These are phyloP conservation scores for Drosophila incognita DNA, from an alignment of 2,888 invertebrate species.

Conservation along the genomic window DNA sequence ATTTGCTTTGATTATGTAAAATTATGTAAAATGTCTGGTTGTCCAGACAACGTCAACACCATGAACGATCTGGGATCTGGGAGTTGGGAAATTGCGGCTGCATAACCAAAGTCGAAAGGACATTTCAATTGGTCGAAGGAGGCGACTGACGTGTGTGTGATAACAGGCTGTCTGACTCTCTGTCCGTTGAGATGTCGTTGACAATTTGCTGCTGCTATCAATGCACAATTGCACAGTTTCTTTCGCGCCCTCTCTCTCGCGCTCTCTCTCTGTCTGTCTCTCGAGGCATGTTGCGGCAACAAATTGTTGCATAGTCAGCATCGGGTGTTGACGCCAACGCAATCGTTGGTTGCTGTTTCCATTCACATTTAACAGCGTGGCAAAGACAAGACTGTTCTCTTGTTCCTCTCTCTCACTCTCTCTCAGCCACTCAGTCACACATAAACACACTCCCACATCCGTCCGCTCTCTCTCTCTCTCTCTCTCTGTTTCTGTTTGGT, in stretches of 20 bases:
- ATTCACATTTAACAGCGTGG: conserved; percentile 55
- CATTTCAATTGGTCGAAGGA: conserved; percentile 19
- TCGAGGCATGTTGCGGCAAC: conserved; percentile 62
- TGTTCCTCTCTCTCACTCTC: conserved; percentile 12
- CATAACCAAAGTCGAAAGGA: conserved; percentile 32
- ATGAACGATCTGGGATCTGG: neutral
- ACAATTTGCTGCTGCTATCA: conserved; percentile 42
- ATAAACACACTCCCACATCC: neutral
- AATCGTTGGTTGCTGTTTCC: conserved; percentile 39
- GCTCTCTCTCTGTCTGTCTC: neutral
- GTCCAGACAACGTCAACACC: neutral
- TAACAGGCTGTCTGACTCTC: neutral
- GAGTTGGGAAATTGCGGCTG: neutral
- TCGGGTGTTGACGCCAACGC: conserved; percentile 14
- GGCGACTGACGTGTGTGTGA: neutral
- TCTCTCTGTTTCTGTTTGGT: neutral
- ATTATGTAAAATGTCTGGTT: too few relatives aligned
- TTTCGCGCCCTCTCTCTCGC: neutral
- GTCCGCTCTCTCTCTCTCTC: neutral
- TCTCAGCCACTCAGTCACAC: neutral
- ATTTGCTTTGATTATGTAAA: neutral
- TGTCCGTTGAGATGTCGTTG: conserved; percentile 19
- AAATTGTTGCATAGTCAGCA: conserved; percentile 74
- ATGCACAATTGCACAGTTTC: conserved; percentile 37
- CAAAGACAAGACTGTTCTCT: conserved; percentile 22